Percentiles rank a stretch among this genome's conserved stretches.
phyloP scores from a whole-genome alignment of 2,797 vertebrate species.

The Lacerta bilineata region DNA sequence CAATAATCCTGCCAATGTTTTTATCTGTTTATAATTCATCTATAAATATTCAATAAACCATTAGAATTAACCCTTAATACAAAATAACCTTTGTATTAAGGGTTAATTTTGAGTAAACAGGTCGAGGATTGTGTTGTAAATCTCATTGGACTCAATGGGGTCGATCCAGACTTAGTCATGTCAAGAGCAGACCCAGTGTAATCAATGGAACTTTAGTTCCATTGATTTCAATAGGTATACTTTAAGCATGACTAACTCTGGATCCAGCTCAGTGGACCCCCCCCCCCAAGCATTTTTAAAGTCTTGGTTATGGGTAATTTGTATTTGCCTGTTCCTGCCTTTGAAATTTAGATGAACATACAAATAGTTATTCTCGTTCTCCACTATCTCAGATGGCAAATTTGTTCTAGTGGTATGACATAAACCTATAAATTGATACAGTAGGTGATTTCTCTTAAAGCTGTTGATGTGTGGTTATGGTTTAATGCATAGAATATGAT shows the following conservation, averaged over 20 bases:
- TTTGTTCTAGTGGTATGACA: not conserved
- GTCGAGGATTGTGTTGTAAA: not conserved
- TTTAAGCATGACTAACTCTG: too few relatives aligned
- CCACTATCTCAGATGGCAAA: not conserved
- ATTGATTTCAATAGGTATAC: too few relatives aligned
- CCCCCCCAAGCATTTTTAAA: not conserved
- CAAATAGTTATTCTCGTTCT: not conserved
- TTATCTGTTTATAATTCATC: too few relatives aligned
- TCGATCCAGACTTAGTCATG: too few relatives aligned
- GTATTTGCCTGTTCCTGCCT: not conserved
- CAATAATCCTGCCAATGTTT: too few relatives aligned
- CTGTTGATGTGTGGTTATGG: not conserved
- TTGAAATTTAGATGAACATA: not conserved
- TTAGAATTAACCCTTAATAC: too few relatives aligned
- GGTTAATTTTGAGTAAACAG: not conserved
- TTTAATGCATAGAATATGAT: not conserved
- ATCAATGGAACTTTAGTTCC: too few relatives aligned
- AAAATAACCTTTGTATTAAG: not conserved
- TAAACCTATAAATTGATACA: not conserved
- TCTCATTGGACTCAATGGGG: not conserved
- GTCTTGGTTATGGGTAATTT: not conserved
- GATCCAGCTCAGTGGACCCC: too few relatives aligned
- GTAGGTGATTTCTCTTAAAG: not conserved
- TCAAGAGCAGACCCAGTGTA: too few relatives aligned
- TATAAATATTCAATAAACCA: too few relatives aligned